These are phyloP conservation scores for Acanthurus leucopareius DNA, from an alignment of 2,797 vertebrate species.

Conservation along the genomic window DNA sequence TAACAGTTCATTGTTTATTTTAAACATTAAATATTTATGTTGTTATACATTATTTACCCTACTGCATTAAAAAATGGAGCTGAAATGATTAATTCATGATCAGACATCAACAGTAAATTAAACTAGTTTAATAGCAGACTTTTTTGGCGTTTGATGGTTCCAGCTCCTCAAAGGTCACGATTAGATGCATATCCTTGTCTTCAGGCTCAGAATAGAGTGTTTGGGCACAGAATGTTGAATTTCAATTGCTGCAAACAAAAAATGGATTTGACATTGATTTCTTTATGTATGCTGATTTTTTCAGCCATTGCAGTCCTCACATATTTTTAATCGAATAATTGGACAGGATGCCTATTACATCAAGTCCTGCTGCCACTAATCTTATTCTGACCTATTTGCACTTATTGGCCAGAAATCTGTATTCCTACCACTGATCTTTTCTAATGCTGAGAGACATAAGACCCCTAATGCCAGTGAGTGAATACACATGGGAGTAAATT, in stretches of 20 bases:
- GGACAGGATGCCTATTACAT: slow-evolving; percentile 44
- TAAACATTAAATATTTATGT: no score
- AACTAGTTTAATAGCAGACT: no score
- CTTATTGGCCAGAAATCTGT: slow-evolving; percentile 57
- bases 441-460: slow-evolving; percentile 62
- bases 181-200: no score
- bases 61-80: no score
- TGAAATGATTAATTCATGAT: no score
- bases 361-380: slow-evolving; percentile 60
- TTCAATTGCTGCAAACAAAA: not conserved
- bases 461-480: slow-evolving; percentile 76
- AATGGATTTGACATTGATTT: not conserved
- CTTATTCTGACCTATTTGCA: slow-evolving; percentile 60
- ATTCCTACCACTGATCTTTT: slow-evolving; percentile 60
- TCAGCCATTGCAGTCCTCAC: slow-evolving; percentile 28
- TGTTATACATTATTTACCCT: no score
- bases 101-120: no score
- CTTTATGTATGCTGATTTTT: not conserved
- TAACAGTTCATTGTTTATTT: no score
- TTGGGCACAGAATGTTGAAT: not conserved
- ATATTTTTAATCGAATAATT: slow-evolving; percentile 31
- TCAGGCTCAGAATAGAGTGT: not conserved
- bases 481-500: slow-evolving; percentile 77
- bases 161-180: no score
- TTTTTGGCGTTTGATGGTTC: no score